Percentiles rank a stretch among this genome's conserved stretches.
These are phyloP conservation scores for Contarinia nasturtii DNA, from an alignment of 1,140 invertebrate species.

Conservation along the genomic window DNA sequence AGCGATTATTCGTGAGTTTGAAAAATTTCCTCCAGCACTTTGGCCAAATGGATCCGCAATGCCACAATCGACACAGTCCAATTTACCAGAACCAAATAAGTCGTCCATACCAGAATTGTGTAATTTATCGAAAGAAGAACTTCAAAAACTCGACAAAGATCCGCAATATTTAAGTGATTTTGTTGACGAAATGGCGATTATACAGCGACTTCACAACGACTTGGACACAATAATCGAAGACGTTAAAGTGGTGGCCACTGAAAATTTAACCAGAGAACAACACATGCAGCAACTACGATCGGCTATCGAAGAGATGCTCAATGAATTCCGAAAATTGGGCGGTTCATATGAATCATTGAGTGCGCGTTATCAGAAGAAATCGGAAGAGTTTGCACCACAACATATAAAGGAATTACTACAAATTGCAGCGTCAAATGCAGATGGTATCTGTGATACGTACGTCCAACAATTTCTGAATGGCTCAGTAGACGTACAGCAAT, in stretches of 20 bases:
- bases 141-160: conserved; percentile 43
- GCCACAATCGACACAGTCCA: conserved; percentile 13
- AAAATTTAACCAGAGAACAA: conserved; percentile 45
- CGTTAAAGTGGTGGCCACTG: conserved; percentile 52
- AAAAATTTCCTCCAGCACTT: conserved; percentile 36
- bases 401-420: conserved; percentile 39
- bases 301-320: conserved; percentile 38
- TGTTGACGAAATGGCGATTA: conserved; percentile 40
- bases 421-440: conserved; percentile 40
- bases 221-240: conserved; percentile 49
- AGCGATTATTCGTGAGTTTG: conserved; percentile 55
- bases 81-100: conserved; percentile 9
- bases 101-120: conserved; percentile 39
- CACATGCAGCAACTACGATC: conserved; percentile 37
- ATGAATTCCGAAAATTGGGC: conserved; percentile 44
- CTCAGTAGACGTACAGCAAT: conserved; percentile 53
- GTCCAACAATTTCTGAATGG: conserved; percentile 54
- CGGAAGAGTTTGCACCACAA: conserved; percentile 49
- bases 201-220: conserved; percentile 42
- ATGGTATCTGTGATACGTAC: conserved; percentile 51
- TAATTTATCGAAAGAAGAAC: conserved; percentile 41
- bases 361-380: conserved; percentile 44
- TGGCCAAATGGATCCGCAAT: conserved; percentile 12
- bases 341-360: conserved; percentile 46
- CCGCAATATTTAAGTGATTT: conserved; percentile 48